These are phyloP conservation scores for Heteromormyrus szaboi DNA, from an alignment of 2,797 vertebrate genomes.

Conservation along the genomic window DNA sequence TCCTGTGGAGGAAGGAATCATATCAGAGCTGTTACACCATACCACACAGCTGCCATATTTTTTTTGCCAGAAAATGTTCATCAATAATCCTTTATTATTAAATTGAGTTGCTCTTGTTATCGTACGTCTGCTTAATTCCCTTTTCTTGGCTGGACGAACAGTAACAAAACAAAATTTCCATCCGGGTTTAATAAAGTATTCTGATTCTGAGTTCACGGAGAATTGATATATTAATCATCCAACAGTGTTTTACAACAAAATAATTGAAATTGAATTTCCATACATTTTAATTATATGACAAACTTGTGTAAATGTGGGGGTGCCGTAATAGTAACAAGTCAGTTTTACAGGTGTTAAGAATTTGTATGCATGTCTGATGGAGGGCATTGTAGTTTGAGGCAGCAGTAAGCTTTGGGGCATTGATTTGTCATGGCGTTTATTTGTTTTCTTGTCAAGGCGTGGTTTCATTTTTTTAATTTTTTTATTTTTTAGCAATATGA, in stretches of 20 bases:
- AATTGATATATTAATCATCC: background rate
- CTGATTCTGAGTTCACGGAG: background rate
- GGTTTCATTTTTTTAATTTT: background rate
- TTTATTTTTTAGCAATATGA: conserved; percentile 78
- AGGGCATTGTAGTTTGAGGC: background rate
- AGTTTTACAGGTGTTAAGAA: background rate
- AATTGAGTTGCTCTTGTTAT: background rate
- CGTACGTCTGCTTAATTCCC: background rate
- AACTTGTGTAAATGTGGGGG: background rate
- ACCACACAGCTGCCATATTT: background rate
- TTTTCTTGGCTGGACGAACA: background rate
- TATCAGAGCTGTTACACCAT: background rate
- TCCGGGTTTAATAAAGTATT: background rate
- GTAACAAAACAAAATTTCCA: background rate
- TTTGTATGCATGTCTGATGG: background rate
- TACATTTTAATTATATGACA: background rate
- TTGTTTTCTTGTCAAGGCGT: background rate
- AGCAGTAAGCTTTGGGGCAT: background rate
- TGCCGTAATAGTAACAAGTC: background rate
- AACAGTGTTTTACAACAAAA: background rate
- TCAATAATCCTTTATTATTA: background rate
- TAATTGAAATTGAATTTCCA: background rate
- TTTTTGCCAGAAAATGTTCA: background rate
- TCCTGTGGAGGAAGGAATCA: background rate
- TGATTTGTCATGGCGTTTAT: background rate